Percentiles rank a stretch among this genome's conserved stretches.
phyloP scores from a whole-genome alignment of 2,113 vertebrate species.

The Loxodonta africana region DNA sequence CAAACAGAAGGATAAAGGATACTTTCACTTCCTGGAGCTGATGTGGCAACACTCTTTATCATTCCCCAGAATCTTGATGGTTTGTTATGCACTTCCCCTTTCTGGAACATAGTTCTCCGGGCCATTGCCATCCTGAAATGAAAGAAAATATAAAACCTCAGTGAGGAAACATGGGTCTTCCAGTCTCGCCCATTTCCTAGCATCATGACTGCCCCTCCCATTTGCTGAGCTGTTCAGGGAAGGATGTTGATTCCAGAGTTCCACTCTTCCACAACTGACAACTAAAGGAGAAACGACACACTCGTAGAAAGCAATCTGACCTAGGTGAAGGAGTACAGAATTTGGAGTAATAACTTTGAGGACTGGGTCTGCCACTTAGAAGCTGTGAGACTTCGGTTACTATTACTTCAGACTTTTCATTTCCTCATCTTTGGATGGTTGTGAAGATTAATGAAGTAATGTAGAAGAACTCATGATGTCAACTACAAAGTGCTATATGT shows the following conservation, averaged over 20 bases:
- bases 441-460: conserved; percentile 13
- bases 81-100: conserved; percentile 96
- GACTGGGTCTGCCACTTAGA: not conserved
- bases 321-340: not conserved
- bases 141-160: conserved; percentile 76
- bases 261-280: not conserved
- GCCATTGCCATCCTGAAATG: conserved; percentile 96
- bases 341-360: not conserved
- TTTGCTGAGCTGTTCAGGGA: not conserved
- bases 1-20: conserved; percentile 89
- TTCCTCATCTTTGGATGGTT: not conserved
- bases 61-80: conserved; percentile 98
- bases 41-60: conserved; percentile 98
- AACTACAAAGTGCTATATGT: not conserved
- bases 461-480: not conserved
- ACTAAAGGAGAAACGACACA: not conserved
- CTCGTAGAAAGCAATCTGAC: not conserved
- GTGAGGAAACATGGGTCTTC: not conserved
- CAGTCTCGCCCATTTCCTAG: not conserved
- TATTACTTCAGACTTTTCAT: not conserved
- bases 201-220: not conserved
- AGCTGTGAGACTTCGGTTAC: not conserved
- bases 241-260: not conserved
- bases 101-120: conserved; percentile 97
- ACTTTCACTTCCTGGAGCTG: conserved; percentile 96